Conservation (phyloP, 2,113 vertebrate species). For the Semicossyphus pulcher region DNA sequence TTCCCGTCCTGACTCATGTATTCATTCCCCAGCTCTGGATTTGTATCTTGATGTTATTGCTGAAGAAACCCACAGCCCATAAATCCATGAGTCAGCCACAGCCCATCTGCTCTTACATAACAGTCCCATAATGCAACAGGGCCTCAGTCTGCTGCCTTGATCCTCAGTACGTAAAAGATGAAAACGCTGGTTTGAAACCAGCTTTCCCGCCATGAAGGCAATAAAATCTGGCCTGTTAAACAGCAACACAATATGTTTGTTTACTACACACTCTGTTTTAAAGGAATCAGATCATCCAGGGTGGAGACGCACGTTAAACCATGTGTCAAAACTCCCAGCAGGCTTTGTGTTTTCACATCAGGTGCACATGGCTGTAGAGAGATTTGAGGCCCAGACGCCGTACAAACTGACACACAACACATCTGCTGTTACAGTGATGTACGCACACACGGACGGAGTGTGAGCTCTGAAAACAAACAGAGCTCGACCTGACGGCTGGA, state of each 20-base stretch:
- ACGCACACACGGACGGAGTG: neutral
- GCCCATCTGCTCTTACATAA: constrained; percentile 56
- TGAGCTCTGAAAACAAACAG: constrained; percentile 33
- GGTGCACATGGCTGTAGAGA: constrained; percentile 8
- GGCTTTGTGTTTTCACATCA: constrained; percentile 18
- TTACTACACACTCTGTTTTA: neutral
- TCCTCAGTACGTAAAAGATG: neutral
- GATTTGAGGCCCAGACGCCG: constrained; percentile 11
- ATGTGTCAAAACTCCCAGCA: constrained; percentile 4
- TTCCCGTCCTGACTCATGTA: neutral
- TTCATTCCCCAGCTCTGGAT: neutral
- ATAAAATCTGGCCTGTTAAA: neutral
- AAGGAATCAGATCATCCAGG: neutral
- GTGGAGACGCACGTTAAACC: neutral
- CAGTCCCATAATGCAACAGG: constrained; percentile 45
- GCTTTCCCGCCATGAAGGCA: neutral
- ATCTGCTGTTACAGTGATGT: constrained; percentile 32
- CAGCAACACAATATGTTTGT: neutral
- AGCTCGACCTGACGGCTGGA: constrained; percentile 5
- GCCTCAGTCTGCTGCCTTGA: neutral
- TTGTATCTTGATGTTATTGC: neutral
- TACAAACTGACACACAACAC: constrained; percentile 32
- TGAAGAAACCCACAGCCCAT: constrained; percentile 34
- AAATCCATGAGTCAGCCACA: constrained; percentile 44
- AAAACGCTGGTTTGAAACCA: neutral